Conservation (phyloP, 2,113 vertebrate species). For the Danio rerio region GRCz12tu NC_133194.1:50646001-50646500, state of each 20-base stretch:
- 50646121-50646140: constrained; percentile 55
- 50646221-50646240: not conserved
- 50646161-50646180: constrained; percentile 64
- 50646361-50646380: constrained; percentile 45
- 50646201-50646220: no score
- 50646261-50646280: constrained; percentile 71
- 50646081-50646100: constrained; percentile 28
- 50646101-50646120: constrained; percentile 63
- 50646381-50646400: constrained; percentile 50
- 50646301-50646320: constrained; percentile 67
- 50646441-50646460: constrained; percentile 55
- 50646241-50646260: constrained; percentile 42
- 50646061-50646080: not conserved
- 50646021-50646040: no score
- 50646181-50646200: not conserved
- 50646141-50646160: constrained; percentile 68
- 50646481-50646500: no score
- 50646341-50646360: constrained; percentile 57
- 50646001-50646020: no score
- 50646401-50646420: constrained; percentile 64
- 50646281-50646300: constrained; percentile 65
- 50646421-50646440: constrained; percentile 63
- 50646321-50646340: constrained; percentile 65
- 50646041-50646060: not conserved
- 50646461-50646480: not conserved